phyloP scores from a whole-genome alignment of 1,140 invertebrate genomes.

The Paraescarpia echinospica region DNA sequence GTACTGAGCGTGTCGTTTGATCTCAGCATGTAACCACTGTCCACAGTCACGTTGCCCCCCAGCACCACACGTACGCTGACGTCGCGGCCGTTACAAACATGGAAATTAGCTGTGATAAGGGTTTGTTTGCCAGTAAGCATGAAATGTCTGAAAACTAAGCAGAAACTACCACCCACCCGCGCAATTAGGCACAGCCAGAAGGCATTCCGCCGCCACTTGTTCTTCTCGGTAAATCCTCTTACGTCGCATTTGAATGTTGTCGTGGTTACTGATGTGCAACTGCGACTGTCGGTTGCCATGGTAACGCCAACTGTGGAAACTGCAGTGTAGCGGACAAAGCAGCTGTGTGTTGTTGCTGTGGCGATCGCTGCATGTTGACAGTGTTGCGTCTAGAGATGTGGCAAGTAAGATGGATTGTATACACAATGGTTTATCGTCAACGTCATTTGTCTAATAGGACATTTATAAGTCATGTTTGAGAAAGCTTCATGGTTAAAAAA shows the following conservation, averaged over 20 bases:
- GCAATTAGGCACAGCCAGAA: background rate
- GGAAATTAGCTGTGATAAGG: constrained; percentile 5
- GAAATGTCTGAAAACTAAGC: background rate
- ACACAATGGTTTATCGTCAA: background rate
- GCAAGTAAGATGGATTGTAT: background rate
- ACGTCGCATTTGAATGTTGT: background rate
- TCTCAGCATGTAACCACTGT: background rate
- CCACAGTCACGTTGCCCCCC: background rate
- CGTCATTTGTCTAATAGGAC: constrained; percentile 10
- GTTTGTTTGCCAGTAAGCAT: constrained; percentile 5
- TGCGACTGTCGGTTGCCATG: background rate
- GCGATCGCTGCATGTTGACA: background rate
- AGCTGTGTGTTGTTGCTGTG: background rate
- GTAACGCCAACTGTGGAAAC: background rate
- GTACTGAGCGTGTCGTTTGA: background rate
- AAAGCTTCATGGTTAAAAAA: constrained; percentile 20
- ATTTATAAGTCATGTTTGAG: constrained; percentile 15
- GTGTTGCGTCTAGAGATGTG: background rate
- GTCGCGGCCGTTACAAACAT: background rate
- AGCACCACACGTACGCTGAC: background rate
- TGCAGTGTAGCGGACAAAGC: background rate
- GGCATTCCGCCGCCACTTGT: background rate
- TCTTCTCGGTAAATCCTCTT: background rate
- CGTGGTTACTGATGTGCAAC: background rate
- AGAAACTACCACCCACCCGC: background rate